Conservation (phyloP, 2,888 invertebrate species). For the Campopleginae sp. region DNA sequence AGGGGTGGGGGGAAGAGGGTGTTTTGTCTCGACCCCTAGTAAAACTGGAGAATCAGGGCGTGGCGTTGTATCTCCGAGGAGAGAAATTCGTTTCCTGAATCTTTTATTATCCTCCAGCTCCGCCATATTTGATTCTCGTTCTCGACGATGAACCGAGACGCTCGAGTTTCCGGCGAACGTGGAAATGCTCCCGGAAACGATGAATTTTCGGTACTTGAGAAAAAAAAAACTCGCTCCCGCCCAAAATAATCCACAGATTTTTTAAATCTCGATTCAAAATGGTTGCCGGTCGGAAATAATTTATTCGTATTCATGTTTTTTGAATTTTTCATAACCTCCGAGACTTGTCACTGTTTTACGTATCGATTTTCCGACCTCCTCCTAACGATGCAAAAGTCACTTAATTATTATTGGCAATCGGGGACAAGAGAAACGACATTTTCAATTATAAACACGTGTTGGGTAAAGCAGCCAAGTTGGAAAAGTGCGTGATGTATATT, state of each 20-base stretch:
- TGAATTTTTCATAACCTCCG: no score
- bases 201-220: neutral
- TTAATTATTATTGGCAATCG: neutral
- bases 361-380: no score
- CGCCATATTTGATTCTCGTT: slow-evolving; percentile 31
- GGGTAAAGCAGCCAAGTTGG: neutral
- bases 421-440: neutral
- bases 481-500: neutral
- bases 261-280: neutral
- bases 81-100: slow-evolving; percentile 8
- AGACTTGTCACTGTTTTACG: no score
- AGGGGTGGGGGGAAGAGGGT: slow-evolving; percentile 51
- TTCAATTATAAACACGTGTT: neutral
- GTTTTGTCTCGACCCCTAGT: slow-evolving; percentile 43
- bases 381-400: neutral
- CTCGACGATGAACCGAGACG: neutral
- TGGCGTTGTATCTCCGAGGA: slow-evolving; percentile 68
- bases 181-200: neutral
- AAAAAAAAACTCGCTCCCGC: neutral
- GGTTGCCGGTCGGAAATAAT: neutral
- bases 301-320: no score
- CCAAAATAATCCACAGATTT: neutral
- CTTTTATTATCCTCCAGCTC: slow-evolving; percentile 61
- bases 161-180: neutral
- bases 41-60: slow-evolving; percentile 73